These are phyloP conservation scores for Ips typographus DNA, from an alignment of 1,140 invertebrate genomes.

Conservation along the genomic window DNA sequence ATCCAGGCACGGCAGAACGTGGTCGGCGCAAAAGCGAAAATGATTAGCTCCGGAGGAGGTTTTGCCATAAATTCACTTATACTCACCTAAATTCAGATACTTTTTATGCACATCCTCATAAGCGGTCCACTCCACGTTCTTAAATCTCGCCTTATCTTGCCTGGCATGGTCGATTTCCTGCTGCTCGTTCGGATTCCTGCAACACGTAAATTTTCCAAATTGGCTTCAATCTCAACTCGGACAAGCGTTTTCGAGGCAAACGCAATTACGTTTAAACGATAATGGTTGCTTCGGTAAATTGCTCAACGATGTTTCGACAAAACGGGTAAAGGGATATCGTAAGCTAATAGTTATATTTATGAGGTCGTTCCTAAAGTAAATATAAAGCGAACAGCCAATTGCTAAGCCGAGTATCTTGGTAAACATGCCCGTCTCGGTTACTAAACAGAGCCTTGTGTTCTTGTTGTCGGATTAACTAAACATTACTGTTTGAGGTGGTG, in stretches of 20 bases:
- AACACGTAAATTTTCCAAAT: slow-evolving; percentile 8
- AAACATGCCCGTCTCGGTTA: slow-evolving; percentile 6
- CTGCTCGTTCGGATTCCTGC: slow-evolving; percentile 80
- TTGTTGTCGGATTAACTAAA: slow-evolving; percentile 15
- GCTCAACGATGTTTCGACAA: slow-evolving; percentile 3
- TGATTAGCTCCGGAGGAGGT: not conserved
- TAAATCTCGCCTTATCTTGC: slow-evolving; percentile 74
- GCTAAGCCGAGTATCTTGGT: slow-evolving; percentile 15
- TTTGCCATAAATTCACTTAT: not conserved
- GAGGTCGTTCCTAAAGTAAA: slow-evolving; percentile 7
- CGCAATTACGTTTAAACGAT: slow-evolving; percentile 1
- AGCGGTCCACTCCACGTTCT: slow-evolving; percentile 86
- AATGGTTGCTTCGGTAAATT: slow-evolving; percentile 3
- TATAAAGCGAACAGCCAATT: slow-evolving; percentile 6
- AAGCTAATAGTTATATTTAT: slow-evolving; percentile 18
- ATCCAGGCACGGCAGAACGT: slow-evolving; percentile 13
- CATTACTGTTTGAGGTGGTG: slow-evolving; percentile 14
- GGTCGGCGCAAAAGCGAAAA: slow-evolving; percentile 11
- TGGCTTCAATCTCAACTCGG: not conserved
- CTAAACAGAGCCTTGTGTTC: slow-evolving; percentile 13
- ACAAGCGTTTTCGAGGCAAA: not conserved
- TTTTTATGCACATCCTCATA: slow-evolving; percentile 92
- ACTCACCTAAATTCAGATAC: slow-evolving; percentile 83
- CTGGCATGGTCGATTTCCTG: slow-evolving; percentile 69
- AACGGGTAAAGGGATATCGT: slow-evolving; percentile 3